phyloP scores from a whole-genome alignment of 2,797 vertebrate genomes.

The Borostomias antarcticus region DNA sequence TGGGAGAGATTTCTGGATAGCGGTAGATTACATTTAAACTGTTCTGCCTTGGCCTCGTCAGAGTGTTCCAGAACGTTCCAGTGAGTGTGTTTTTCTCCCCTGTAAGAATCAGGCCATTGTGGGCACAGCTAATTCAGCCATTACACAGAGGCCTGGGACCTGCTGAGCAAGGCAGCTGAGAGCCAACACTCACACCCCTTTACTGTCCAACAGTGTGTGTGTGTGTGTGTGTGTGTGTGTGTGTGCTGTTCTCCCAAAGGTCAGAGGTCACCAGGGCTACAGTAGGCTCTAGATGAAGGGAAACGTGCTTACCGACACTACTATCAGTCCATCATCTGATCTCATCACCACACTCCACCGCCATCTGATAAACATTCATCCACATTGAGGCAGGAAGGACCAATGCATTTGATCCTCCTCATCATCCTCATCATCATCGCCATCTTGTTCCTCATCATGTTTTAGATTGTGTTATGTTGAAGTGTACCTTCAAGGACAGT shows the following conservation, averaged over 20 bases:
- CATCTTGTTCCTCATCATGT: too few relatives aligned
- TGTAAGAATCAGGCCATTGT: conserved; percentile 34
- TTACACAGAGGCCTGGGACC: conserved; percentile 1
- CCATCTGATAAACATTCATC: too few relatives aligned
- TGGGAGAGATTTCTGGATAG: conserved; percentile 36
- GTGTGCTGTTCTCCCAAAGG: neutral
- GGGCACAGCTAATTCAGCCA: conserved; percentile 31
- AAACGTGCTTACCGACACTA: neutral
- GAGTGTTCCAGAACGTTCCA: conserved; percentile 24
- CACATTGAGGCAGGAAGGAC: too few relatives aligned
- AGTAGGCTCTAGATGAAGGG: neutral
- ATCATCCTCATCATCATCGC: too few relatives aligned
- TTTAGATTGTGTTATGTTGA: too few relatives aligned
- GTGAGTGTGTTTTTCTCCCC: neutral
- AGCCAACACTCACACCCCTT: neutral
- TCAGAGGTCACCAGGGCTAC: neutral
- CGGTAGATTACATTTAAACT: neutral
- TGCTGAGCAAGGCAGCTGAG: neutral
- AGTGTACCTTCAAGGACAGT: too few relatives aligned
- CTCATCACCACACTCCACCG: too few relatives aligned
- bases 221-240: neutral
- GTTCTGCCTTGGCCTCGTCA: conserved; percentile 21
- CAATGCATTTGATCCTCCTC: too few relatives aligned
- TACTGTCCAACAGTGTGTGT: neutral
- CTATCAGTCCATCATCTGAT: neutral